phyloP scores from a whole-genome alignment of 2,797 vertebrate genomes.

The Kryptolebias ocellatus region DNA sequence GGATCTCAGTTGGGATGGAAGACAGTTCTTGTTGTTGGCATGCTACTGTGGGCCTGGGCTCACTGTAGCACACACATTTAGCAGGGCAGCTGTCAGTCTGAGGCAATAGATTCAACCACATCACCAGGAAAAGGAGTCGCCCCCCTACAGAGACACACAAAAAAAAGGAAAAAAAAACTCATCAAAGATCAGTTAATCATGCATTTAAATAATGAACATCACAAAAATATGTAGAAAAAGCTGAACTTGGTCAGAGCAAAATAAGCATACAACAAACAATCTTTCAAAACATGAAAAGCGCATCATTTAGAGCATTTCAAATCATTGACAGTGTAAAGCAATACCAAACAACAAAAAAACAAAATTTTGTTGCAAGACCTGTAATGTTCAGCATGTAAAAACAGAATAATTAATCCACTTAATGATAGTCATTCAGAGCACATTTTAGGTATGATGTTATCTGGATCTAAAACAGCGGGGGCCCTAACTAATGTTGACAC shows the following conservation, averaged over 20 bases:
- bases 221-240: not conserved
- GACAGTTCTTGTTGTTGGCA: slow-evolving; percentile 97
- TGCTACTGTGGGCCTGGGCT: slow-evolving; percentile 94
- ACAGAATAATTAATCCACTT: slow-evolving; percentile 16
- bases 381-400: slow-evolving; percentile 17
- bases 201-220: slow-evolving; percentile 17
- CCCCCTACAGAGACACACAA: slow-evolving; percentile 79
- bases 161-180: slow-evolving; percentile 26
- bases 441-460: slow-evolving; percentile 50
- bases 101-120: slow-evolving; percentile 90
- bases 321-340: not conserved
- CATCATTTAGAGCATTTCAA: not conserved
- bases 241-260: slow-evolving; percentile 14
- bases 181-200: slow-evolving; percentile 35
- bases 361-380: slow-evolving; percentile 10
- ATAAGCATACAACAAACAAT: slow-evolving; percentile 8
- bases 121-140: slow-evolving; percentile 91
- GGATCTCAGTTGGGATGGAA: slow-evolving; percentile 91
- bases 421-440: slow-evolving; percentile 29
- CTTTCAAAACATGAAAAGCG: slow-evolving; percentile 3
- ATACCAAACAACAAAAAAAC: slow-evolving; percentile 8
- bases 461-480: slow-evolving; percentile 50
- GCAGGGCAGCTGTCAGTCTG: slow-evolving; percentile 90
- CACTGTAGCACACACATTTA: slow-evolving; percentile 94
- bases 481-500: slow-evolving; percentile 48